Conservation (phyloP, 2,113 vertebrate species). For the Pterocles burchelli region DNA sequence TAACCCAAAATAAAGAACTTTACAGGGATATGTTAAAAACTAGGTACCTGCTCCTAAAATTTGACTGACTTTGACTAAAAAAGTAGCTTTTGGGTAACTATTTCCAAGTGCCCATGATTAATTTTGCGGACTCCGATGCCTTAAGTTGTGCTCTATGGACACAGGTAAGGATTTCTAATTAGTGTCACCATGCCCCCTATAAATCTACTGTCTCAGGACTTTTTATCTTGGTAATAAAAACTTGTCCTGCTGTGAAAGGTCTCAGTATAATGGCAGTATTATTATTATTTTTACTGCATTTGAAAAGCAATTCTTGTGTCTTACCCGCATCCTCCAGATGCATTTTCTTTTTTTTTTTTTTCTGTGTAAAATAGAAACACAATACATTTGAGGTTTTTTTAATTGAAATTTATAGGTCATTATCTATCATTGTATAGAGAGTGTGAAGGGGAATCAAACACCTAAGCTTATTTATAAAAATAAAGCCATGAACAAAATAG, state of each 20-base stretch:
- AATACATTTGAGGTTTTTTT: not conserved
- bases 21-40: not conserved
- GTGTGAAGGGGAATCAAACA: not conserved
- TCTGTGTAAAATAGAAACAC: not conserved
- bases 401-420: not conserved
- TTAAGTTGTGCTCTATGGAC: not conserved
- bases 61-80: not conserved
- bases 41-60: not conserved
- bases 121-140: not conserved
- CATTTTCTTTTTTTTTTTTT: not conserved
- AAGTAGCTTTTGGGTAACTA: not conserved
- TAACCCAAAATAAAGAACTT: not conserved
- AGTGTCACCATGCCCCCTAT: not conserved
- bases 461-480: not conserved
- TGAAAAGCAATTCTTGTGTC: not conserved
- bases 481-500: not conserved
- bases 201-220: not conserved
- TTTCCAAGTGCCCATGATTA: not conserved
- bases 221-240: not conserved
- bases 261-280: not conserved
- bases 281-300: not conserved
- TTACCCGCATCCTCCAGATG: not conserved
- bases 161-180: not conserved
- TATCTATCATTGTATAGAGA: not conserved
- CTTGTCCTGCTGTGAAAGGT: slow-evolving; percentile 2